Conservation (phyloP, 1,140 invertebrate species). For the Venustaconcha ellipsiformis region DNA sequence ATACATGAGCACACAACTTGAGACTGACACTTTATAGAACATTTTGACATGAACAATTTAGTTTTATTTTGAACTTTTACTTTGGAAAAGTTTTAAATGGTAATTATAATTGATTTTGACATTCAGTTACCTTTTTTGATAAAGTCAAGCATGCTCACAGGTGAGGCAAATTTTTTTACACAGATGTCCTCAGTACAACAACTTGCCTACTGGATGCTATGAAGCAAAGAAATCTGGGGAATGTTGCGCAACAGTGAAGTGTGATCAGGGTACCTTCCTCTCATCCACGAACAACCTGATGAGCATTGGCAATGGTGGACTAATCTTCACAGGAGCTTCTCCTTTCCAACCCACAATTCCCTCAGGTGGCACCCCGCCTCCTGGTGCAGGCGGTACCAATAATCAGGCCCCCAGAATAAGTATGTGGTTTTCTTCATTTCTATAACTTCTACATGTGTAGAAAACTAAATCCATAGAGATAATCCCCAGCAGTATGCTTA, state of each 20-base stretch:
- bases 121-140: too few relatives aligned
- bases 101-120: too few relatives aligned
- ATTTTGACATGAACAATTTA: too few relatives aligned
- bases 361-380: constrained; percentile 31
- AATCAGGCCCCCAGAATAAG: constrained; percentile 32
- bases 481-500: background rate
- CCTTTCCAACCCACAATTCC: constrained; percentile 35
- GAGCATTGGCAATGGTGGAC: constrained; percentile 42
- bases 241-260: constrained; percentile 51
- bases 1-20: too few relatives aligned
- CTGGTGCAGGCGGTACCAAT: constrained; percentile 39
- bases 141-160: too few relatives aligned
- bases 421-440: constrained; percentile 11
- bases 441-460: background rate
- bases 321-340: constrained; percentile 18
- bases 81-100: too few relatives aligned
- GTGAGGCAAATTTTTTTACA: background rate
- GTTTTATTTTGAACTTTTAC: too few relatives aligned
- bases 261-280: constrained; percentile 39
- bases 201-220: constrained; percentile 47
- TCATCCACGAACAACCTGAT: constrained; percentile 44
- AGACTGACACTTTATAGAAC: too few relatives aligned
- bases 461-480: background rate
- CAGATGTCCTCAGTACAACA: constrained; percentile 55
- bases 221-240: constrained; percentile 42